Evolutionary conservation across 2,113 vertebrate species (phyloP).

Genomic region (Perca schrenkii): DNA sequence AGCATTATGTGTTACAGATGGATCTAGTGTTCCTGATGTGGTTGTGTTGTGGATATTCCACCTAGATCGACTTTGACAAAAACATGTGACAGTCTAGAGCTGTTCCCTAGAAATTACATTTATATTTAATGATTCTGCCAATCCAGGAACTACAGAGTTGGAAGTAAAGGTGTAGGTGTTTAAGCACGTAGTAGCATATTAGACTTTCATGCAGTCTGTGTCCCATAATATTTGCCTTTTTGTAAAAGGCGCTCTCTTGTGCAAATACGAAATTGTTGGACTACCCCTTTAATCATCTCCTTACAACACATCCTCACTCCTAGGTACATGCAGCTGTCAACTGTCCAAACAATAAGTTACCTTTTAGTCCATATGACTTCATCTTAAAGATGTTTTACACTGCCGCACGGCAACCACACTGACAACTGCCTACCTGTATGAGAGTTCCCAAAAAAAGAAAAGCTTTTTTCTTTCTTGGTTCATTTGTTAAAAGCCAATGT

Average conservation of each 20-base stretch:
- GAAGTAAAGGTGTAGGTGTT: background rate
- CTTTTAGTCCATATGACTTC: background rate
- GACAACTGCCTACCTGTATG: no score
- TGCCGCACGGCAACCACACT: no score
- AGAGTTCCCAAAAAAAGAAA: no score
- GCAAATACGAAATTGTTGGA: no score
- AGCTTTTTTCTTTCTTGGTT: background rate
- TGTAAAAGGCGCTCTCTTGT: background rate
- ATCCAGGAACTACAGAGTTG: background rate
- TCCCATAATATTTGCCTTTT: no score
- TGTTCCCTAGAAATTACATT: no score
- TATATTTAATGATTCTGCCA: background rate
- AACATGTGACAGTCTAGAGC: background rate
- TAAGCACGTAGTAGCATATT: background rate
- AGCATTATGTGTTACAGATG: background rate
- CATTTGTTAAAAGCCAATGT: background rate
- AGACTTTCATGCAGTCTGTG: background rate
- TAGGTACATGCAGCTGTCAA: background rate
- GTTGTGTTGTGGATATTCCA: background rate
- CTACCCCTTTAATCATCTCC: no score
- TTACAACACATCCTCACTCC: no score
- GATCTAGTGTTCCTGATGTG: background rate
- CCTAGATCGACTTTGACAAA: background rate
- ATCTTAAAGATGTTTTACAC: no score
- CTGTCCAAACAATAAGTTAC: background rate